These are phyloP conservation scores for Diaphora mendica DNA, from an alignment of 2,888 invertebrate species.

Conservation along the genomic window DNA sequence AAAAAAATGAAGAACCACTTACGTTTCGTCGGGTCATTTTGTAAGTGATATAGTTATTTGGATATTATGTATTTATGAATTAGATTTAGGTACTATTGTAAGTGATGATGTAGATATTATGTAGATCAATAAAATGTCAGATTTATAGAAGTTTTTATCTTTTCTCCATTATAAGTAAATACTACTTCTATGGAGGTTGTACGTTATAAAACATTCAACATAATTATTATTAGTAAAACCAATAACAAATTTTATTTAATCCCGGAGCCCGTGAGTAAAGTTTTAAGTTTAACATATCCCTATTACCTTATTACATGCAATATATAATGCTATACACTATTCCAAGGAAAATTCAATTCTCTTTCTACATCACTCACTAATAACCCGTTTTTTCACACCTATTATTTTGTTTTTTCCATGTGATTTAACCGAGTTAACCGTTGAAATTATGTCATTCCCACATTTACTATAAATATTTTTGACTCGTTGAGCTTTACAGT, in stretches of 20 bases:
- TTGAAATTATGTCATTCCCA: no score
- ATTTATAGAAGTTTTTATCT: background rate
- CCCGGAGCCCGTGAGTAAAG: background rate
- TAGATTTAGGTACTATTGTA: background rate
- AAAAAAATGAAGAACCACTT: constrained; percentile 33
- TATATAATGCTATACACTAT: no score
- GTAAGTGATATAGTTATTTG: constrained; percentile 6
- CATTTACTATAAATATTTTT: no score
- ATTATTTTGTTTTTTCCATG: no score
- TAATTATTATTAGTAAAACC: background rate
- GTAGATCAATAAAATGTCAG: background rate
- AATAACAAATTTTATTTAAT: background rate
- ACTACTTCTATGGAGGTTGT: background rate
- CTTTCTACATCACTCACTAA: no score
- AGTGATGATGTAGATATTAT: background rate
- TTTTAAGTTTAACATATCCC: background rate
- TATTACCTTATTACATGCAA: no score
- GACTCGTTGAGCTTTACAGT: no score
- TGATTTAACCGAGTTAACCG: no score
- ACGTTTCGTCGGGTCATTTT: constrained; percentile 60
- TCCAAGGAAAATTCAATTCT: no score
- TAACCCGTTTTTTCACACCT: no score
- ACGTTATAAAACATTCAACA: background rate
- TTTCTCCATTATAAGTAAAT: background rate
- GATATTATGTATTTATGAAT: constrained; percentile 10